Percentiles rank a stretch among this genome's conserved stretches.
Conservation (phyloP, 2,113 vertebrate genomes). For the Recurvirostra avosetta region DNA sequence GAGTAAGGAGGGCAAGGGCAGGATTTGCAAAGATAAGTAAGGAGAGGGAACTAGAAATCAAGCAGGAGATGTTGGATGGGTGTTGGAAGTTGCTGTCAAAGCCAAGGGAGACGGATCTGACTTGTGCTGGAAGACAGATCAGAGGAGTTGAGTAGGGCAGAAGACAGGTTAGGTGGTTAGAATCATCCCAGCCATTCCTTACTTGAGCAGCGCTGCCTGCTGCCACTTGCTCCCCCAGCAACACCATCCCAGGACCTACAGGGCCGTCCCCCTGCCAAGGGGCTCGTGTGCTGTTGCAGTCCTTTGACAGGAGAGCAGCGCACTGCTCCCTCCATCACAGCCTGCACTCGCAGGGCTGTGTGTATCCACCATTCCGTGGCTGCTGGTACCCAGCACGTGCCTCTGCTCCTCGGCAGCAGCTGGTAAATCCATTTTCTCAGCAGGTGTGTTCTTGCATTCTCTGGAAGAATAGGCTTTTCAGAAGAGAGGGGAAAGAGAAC, state of each 20-base stretch:
- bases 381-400: background rate
- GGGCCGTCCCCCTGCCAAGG: background rate
- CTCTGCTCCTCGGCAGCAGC: background rate
- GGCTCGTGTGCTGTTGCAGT: background rate
- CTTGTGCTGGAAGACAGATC: background rate
- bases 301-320: background rate
- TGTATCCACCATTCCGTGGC: rapidly evolving
- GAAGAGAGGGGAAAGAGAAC: background rate
- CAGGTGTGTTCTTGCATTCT: background rate
- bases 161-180: background rate
- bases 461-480: background rate
- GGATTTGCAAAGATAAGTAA: background rate
- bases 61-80: background rate
- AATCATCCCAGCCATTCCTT: background rate
- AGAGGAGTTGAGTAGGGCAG: background rate
- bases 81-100: background rate
- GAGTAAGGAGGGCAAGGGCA: background rate
- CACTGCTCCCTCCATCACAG: background rate
- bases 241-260: background rate
- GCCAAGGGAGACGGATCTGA: background rate
- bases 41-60: background rate
- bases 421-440: slow-evolving; percentile 5
- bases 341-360: rapidly evolving
- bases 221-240: background rate
- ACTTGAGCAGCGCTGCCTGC: background rate